These are phyloP conservation scores for Drosophila maculinotata DNA, from an alignment of 2,888 invertebrate species.

Conservation along the genomic window DNA sequence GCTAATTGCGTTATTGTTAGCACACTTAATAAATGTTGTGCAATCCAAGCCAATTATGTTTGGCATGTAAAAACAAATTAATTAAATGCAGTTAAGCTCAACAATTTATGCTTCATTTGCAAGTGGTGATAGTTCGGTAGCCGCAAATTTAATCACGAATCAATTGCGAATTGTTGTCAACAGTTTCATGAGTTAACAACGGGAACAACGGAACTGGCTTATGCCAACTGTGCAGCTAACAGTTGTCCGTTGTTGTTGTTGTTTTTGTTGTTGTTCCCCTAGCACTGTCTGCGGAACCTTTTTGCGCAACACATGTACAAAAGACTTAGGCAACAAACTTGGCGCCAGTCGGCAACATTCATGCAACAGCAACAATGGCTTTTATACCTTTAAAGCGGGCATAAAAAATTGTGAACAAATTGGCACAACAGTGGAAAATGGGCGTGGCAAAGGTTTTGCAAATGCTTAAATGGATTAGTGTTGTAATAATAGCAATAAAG, in stretches of 20 bases:
- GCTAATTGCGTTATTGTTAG: slow-evolving; percentile 52
- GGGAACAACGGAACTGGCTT: slow-evolving; percentile 37
- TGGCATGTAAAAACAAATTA: slow-evolving; percentile 18
- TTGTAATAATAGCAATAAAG: slow-evolving; percentile 36
- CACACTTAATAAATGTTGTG: slow-evolving; percentile 55
- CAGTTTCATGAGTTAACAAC: slow-evolving; percentile 25
- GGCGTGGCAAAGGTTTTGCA: slow-evolving; percentile 42
- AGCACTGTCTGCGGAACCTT: slow-evolving; percentile 31
- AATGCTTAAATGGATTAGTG: slow-evolving; percentile 58
- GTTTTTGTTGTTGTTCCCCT: slow-evolving; percentile 12
- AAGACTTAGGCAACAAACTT: slow-evolving; percentile 79
- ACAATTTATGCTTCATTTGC: slow-evolving; percentile 63
- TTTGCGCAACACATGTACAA: slow-evolving; percentile 70
- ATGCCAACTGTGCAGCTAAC: slow-evolving; percentile 26
- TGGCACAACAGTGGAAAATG: slow-evolving; percentile 17
- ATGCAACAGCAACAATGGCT: slow-evolving; percentile 51
- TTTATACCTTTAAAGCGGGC: slow-evolving; percentile 27
- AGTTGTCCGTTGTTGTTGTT: slow-evolving; percentile 13
- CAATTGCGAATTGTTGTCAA: slow-evolving; percentile 36
- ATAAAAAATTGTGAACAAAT: slow-evolving; percentile 23
- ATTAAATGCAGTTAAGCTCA: slow-evolving; percentile 26
- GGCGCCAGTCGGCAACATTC: slow-evolving; percentile 73
- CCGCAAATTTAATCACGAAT: slow-evolving; percentile 57
- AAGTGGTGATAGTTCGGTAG: slow-evolving; percentile 75
- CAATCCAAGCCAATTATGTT: slow-evolving; percentile 54